A percentile compares a stretch with the other conserved stretches of the same genome.
These are phyloP conservation scores for Scaptodrosophila lebanonensis DNA, from an alignment of 1,140 invertebrate genomes.

Conservation along the genomic window DNA sequence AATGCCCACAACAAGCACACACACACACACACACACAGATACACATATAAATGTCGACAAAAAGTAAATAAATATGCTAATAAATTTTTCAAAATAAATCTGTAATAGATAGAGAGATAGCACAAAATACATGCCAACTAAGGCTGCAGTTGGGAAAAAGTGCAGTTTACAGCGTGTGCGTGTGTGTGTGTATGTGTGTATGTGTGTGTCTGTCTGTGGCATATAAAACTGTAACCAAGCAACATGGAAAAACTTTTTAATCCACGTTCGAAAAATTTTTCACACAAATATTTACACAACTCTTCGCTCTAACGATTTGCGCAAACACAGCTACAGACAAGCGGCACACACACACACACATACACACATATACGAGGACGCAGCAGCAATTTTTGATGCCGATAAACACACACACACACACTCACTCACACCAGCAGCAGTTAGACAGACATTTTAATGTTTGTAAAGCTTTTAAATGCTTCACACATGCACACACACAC, in stretches of 20 bases:
- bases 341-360: conserved; percentile 43
- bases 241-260: conserved; percentile 70
- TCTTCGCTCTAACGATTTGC: conserved; percentile 72
- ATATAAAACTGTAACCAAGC: conserved; percentile 50
- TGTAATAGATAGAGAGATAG: conserved; percentile 65
- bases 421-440: conserved; percentile 34
- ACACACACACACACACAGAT: neutral
- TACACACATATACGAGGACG: conserved; percentile 7
- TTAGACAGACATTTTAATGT: conserved; percentile 73
- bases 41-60: neutral
- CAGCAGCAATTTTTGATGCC: conserved; percentile 57
- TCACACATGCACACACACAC: conserved; percentile 34
- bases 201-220: conserved; percentile 27
- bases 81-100: conserved; percentile 74
- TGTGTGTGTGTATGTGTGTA: neutral
- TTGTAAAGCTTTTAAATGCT: conserved; percentile 72
- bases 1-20: neutral
- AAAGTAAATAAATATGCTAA: conserved; percentile 73
- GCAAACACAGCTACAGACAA: conserved; percentile 40
- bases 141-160: conserved; percentile 42
- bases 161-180: no score
- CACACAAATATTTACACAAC: conserved; percentile 74
- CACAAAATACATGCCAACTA: conserved; percentile 62
- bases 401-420: conserved; percentile 51
- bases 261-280: conserved; percentile 72